Conservation (phyloP, 2,113 vertebrate genomes). For the Chaetura pelagica region DNA sequence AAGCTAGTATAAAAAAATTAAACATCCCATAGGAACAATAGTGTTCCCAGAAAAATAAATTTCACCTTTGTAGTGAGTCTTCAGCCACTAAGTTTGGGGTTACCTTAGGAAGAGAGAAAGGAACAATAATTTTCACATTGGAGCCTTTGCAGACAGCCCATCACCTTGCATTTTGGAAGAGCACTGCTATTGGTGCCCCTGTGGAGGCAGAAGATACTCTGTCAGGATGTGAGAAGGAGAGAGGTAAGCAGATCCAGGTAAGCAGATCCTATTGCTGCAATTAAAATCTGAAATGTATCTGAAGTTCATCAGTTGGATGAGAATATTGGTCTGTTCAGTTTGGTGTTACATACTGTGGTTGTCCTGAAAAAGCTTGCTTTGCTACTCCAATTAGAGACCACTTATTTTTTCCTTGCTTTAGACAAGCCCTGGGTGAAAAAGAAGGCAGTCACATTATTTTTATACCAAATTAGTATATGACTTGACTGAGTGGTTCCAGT, state of each 20-base stretch:
- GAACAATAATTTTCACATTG: not conserved
- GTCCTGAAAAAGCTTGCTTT: not conserved
- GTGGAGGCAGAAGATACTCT: not conserved
- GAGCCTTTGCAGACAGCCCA: not conserved
- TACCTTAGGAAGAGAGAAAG: not conserved
- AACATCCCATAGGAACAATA: not conserved
- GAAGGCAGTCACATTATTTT: not conserved
- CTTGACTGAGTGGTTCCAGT: not conserved
- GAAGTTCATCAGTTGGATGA: not conserved
- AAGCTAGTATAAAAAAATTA: not conserved
- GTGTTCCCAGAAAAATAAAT: not conserved
- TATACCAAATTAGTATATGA: not conserved
- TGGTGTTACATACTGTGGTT: not conserved
- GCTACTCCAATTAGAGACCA: not conserved
- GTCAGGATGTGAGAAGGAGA: not conserved
- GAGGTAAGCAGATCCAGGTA: not conserved
- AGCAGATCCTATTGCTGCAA: not conserved
- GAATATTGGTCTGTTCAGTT: not conserved
- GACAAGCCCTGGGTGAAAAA: not conserved
- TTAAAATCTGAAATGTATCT: not conserved
- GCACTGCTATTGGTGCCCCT: not conserved
- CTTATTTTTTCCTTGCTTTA: not conserved
- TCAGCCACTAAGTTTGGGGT: not conserved
- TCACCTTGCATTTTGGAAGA: not conserved
- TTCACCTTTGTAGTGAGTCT: accelerated